A percentile compares a stretch with the other conserved stretches of the same genome.
phyloP scores from a whole-genome alignment of 2,888 invertebrate species.

The Cecidostiba fungosa region DNA sequence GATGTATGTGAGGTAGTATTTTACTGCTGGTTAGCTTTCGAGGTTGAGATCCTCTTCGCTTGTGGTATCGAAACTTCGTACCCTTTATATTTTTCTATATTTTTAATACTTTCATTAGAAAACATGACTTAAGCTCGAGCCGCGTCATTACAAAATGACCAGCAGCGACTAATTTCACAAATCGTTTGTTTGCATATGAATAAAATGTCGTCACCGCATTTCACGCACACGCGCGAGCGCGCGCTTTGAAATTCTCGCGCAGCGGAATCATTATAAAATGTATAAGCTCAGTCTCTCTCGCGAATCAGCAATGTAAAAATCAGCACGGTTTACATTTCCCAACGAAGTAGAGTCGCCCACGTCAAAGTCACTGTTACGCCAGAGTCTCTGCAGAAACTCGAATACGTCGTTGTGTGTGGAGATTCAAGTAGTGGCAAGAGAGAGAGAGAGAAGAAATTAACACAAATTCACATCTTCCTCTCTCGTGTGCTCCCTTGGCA shows the following conservation, averaged over 20 bases:
- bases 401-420: not conserved
- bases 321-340: constrained; percentile 38
- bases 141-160: not conserved
- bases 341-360: constrained; percentile 47
- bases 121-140: too few species aligned
- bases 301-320: constrained; percentile 45
- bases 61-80: too few species aligned
- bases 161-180: constrained; percentile 2
- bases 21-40: too few species aligned
- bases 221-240: not conserved
- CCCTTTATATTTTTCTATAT: too few species aligned
- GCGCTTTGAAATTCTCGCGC: constrained; percentile 26
- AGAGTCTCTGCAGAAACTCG: constrained; percentile 29
- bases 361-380: constrained; percentile 49
- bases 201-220: not conserved
- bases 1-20: not conserved
- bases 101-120: too few species aligned
- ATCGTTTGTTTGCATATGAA: not conserved
- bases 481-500: not conserved
- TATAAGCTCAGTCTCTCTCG: not conserved
- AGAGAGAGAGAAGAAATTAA: constrained; percentile 57
- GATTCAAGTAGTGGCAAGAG: constrained; percentile 27
- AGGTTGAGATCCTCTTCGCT: not conserved
- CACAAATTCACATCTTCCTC: constrained; percentile 62
- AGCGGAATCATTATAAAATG: constrained; percentile 33